Evolutionary conservation across 2,888 invertebrate species (phyloP).

Genomic region (Gasteruption jaculator): DNA sequence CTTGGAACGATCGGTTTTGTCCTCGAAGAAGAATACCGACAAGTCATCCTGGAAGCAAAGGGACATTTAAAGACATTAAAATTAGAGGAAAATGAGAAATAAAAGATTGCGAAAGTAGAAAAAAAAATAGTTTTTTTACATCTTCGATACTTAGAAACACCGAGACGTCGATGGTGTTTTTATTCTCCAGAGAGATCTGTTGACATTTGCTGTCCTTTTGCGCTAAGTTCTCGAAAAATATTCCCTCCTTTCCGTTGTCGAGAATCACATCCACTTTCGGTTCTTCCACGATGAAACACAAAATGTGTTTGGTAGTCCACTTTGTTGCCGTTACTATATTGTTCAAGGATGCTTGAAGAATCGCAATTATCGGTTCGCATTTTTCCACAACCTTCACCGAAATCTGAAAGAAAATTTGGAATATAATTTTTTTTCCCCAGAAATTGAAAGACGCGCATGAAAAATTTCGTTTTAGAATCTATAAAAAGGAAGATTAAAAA

Average conservation of each 20-base stretch:
- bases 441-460: constrained; percentile 6
- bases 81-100: too few species aligned
- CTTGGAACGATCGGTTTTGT: too few species aligned
- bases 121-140: too few species aligned
- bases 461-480: constrained; percentile 1
- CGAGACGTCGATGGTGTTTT: constrained; percentile 37
- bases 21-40: too few species aligned
- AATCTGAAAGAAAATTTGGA: constrained; percentile 35
- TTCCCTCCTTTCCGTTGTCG: constrained; percentile 25
- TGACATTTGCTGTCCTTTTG: constrained; percentile 30
- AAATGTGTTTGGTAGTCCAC: constrained; percentile 38
- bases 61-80: not conserved
- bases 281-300: constrained; percentile 45
- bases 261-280: constrained; percentile 30
- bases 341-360: constrained; percentile 32
- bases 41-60: constrained; percentile 26
- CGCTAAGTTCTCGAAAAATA: constrained; percentile 33
- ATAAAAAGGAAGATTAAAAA: not conserved
- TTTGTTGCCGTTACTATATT: constrained; percentile 43
- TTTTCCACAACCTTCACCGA: constrained; percentile 36
- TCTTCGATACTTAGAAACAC: too few species aligned
- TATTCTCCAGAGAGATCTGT: constrained; percentile 38
- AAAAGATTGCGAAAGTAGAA: too few species aligned
- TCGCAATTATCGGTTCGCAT: constrained; percentile 37
- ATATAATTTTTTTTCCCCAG: too few species aligned